Conservation (phyloP, 2,797 vertebrate genomes). For the Apogon hyalosoma region DNA sequence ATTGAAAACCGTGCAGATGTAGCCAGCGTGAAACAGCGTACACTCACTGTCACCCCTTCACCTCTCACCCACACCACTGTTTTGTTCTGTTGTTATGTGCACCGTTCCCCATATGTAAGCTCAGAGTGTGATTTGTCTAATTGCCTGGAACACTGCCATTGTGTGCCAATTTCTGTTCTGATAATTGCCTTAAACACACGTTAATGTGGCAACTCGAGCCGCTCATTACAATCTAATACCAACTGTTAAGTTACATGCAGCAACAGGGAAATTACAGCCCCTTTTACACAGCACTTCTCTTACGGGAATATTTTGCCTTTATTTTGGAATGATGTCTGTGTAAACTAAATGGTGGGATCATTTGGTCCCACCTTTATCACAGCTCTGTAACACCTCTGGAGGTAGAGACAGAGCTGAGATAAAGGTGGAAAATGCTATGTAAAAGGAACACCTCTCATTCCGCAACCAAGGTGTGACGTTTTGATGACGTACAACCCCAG, state of each 20-base stretch:
- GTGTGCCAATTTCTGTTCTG: constrained; percentile 56
- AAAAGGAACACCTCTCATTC: no score
- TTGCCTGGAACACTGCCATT: constrained; percentile 57
- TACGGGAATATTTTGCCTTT: no score
- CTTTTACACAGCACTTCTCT: no score
- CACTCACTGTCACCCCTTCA: constrained; percentile 16
- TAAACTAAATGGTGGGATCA: no score
- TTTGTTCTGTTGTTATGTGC: constrained; percentile 28
- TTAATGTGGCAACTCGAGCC: constrained; percentile 48
- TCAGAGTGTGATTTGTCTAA: constrained; percentile 59
- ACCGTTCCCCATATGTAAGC: constrained; percentile 36
- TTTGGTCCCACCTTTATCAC: no score
- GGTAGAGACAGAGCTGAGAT: no score
- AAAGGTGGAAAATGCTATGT: no score
- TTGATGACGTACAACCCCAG: no score
- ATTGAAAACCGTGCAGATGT: constrained; percentile 18
- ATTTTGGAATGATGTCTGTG: no score
- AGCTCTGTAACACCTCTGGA: no score
- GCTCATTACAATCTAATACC: constrained; percentile 56
- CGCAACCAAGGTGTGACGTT: no score
- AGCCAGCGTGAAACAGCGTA: background rate
- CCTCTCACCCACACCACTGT: constrained; percentile 41
- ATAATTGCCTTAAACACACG: constrained; percentile 74
- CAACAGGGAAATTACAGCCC: constrained; percentile 13
- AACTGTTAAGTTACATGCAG: constrained; percentile 39